Evolutionary conservation across 2,113 vertebrate species (phyloP).

Genomic region (Delphinus delphis): DNA sequence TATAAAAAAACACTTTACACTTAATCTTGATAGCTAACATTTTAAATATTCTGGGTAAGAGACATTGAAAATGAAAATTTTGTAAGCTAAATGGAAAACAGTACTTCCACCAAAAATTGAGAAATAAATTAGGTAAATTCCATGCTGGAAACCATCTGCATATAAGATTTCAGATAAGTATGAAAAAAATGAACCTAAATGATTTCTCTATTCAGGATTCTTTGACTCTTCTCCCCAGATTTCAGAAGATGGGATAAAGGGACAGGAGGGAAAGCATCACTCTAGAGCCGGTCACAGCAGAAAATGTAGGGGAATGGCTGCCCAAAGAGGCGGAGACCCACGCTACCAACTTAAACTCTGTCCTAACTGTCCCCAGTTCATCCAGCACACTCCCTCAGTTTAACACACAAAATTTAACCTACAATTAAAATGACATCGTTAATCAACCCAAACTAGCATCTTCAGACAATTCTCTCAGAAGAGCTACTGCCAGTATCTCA

Average conservation of each 20-base stretch:
- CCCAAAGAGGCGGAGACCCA: neutral
- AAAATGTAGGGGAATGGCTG: neutral
- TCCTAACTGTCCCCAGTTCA: neutral
- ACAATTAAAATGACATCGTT: neutral
- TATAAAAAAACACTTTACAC: neutral
- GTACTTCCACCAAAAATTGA: neutral
- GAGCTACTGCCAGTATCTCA: neutral
- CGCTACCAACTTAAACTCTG: neutral
- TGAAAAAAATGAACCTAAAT: neutral
- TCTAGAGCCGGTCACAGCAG: neutral
- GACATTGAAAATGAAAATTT: neutral
- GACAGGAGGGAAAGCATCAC: neutral
- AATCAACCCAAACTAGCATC: neutral
- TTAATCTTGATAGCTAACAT: neutral
- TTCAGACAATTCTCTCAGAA: neutral
- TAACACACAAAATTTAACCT: neutral
- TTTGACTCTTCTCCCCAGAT: neutral
- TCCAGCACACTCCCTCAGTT: neutral
- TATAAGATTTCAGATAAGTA: neutral
- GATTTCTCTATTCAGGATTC: neutral
- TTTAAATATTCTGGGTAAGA: conserved; percentile 7
- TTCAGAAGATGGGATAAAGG: neutral
- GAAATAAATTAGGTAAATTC: neutral
- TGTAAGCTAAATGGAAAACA: neutral
- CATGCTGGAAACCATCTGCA: neutral